Base-by-base conservation (phyloP, 2,888 invertebrate species). In the Digitonthophagus gazella region DNA sequence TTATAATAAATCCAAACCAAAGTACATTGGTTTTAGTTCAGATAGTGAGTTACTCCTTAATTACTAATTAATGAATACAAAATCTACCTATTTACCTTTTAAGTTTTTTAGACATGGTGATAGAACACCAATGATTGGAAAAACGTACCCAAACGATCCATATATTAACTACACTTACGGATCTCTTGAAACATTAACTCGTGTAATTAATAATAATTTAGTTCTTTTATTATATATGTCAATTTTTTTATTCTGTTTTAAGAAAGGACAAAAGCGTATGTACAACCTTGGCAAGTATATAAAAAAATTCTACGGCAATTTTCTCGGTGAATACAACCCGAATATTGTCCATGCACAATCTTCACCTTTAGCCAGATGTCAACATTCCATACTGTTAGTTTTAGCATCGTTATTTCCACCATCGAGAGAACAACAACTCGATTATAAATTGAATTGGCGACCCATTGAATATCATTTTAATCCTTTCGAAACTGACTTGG, bases 101-200 rank as follows among this genome's bases (percentile, higher is more conserved):
- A 79, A 91, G 90, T 80, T 92, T 61, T 90, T 87, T 78, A 85
- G 92, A 64, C 93, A 93, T 84, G 93, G 92, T 19, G 89, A 91
- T 74, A 83, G 93, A 76, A 90, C 91, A 72, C 91, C 91, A 6
- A 57, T 57, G 57, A 5, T 4, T 57, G 5, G 15, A 11, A 85
- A 86, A 72, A 87, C 89, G 11, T 93, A 90, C 78, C 89, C 90
- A 6, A 88, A 84, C 72, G 91, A 92, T 83, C 88, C 88, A 2
- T 84, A 89, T 73, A 82, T 84, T 65, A 86, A 89, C 76, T 85
- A 87, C 73, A 84, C 85, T 15, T 86, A 86, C 80, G 87, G 88
- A 84, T 91, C 91, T 14, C 90, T 88, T 86, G 91, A 91, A 68
- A 90, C 92, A 79, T 82, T 93, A 64, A 91, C 92, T 63, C 88